Conservation (phyloP, 2,888 invertebrate species). For the Dione juno region DNA sequence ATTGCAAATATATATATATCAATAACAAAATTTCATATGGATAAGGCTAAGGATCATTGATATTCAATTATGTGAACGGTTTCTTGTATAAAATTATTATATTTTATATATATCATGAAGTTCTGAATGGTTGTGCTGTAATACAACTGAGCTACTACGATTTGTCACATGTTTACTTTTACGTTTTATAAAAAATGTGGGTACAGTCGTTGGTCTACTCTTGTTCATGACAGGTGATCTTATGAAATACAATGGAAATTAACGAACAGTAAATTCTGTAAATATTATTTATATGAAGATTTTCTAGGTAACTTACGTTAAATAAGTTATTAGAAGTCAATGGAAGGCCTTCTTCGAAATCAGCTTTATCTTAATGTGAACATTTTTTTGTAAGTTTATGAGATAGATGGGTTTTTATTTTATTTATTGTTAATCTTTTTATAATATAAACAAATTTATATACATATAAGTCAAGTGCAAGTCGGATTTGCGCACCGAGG, state of each 20-base stretch:
- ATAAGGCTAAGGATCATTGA: neutral
- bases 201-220: neutral
- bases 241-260: no score
- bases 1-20: conserved; percentile 7
- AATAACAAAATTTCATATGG: neutral
- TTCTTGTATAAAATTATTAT: neutral
- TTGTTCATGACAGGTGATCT: neutral
- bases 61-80: neutral
- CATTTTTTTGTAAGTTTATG: neutral
- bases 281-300: neutral
- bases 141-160: no score
- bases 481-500: no score
- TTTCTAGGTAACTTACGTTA: neutral
- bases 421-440: neutral
- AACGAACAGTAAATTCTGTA: no score
- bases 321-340: neutral
- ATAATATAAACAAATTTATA: neutral
- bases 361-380: neutral
- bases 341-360: neutral
- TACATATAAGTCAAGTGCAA: no score
- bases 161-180: no score
- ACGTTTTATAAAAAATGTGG: no score
- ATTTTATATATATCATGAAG: neutral
- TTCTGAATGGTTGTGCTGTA: neutral
- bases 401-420: neutral